These are phyloP conservation scores for Automeris io DNA, from an alignment of 2,888 invertebrate genomes.

Conservation along the genomic window DNA sequence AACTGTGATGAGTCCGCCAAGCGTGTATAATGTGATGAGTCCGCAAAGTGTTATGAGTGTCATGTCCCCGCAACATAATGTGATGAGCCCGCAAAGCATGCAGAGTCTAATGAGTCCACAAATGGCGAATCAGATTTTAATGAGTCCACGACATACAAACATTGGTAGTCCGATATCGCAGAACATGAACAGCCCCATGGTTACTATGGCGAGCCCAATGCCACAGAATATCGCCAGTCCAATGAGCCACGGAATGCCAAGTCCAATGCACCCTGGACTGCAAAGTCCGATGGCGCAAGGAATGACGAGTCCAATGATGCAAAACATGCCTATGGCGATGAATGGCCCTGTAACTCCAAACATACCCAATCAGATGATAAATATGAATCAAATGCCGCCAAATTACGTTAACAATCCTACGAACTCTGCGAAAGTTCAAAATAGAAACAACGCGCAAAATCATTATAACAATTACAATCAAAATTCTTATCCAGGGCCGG, in stretches of 20 bases:
- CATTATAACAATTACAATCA: conserved; percentile 59
- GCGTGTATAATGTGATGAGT: conserved; percentile 65
- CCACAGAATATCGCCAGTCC: conserved; percentile 51
- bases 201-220: conserved; percentile 53
- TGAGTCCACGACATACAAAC: conserved; percentile 63
- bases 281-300: conserved; percentile 65
- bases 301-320: conserved; percentile 60
- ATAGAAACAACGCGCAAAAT: conserved; percentile 50
- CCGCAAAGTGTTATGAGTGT: conserved; percentile 70
- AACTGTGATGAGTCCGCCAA: conserved; percentile 64
- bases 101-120: conserved; percentile 67
- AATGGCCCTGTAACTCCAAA: conserved; percentile 50
- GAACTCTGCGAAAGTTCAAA: conserved; percentile 47
- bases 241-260: conserved; percentile 64
- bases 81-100: conserved; percentile 70
- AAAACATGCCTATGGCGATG: conserved; percentile 59
- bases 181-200: conserved; percentile 54
- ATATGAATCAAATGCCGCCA: conserved; percentile 38
- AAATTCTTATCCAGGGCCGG: conserved; percentile 46
- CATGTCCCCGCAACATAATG: conserved; percentile 69
- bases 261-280: conserved; percentile 62
- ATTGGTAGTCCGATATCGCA: conserved; percentile 50
- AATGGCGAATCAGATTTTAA: conserved; percentile 65
- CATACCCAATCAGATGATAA: conserved; percentile 35
- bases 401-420: conserved; percentile 47